Percentiles rank a stretch among this genome's conserved stretches.
These are phyloP conservation scores for Poliocrania exsul DNA, from an alignment of 2,797 vertebrate species.

Conservation along the genomic window DNA sequence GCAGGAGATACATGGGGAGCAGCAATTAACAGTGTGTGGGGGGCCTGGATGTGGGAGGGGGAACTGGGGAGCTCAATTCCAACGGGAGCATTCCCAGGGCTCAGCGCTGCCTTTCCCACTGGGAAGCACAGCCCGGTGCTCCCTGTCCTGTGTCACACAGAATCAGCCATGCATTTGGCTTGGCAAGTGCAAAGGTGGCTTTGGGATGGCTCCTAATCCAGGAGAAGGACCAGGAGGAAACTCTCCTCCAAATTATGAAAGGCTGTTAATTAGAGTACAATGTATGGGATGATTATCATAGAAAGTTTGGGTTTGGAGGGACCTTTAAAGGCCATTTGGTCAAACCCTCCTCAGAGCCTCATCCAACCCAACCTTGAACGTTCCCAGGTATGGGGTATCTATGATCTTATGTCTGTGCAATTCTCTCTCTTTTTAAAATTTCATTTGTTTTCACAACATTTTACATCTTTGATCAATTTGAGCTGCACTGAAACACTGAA, in stretches of 20 bases:
- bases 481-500: not conserved
- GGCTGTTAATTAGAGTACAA: not conserved
- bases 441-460: not conserved
- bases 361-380: not conserved
- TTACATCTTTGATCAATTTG: not conserved
- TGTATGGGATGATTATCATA: not conserved
- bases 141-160: fast-evolving
- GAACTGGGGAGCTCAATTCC: fast-evolving
- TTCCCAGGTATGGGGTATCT: not conserved
- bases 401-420: not conserved
- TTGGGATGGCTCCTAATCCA: not conserved
- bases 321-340: not conserved
- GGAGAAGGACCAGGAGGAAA: not conserved
- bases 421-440: not conserved
- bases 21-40: not conserved
- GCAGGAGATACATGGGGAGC: not conserved
- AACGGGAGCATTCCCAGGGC: fast-evolving
- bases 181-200: not conserved
- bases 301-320: not conserved
- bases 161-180: not conserved
- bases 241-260: not conserved
- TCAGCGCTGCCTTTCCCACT: fast-evolving
- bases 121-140: fast-evolving
- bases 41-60: not conserved
- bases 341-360: not conserved